A percentile compares a stretch with the other conserved stretches of the same genome.
Evolutionary conservation across 2,888 invertebrate species (phyloP).

Genomic region (Idaea straminata): DNA sequence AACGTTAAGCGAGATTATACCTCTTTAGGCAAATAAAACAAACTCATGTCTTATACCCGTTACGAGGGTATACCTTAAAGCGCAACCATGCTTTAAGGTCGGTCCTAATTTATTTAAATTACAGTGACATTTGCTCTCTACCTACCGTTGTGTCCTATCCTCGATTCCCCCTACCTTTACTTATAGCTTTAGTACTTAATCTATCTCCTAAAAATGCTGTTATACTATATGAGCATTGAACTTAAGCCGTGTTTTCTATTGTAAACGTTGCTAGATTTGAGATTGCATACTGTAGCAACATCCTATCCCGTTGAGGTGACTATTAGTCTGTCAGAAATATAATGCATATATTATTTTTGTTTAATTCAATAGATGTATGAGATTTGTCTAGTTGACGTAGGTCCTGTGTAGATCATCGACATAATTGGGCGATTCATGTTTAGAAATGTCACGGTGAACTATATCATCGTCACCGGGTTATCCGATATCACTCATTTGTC

Average conservation of each 20-base stretch:
- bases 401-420: constrained; percentile 65
- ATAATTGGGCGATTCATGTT: constrained; percentile 38
- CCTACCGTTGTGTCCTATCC: constrained; percentile 52
- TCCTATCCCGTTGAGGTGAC: constrained; percentile 47
- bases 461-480: constrained; percentile 30
- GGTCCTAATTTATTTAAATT: constrained; percentile 29
- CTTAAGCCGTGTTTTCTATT: constrained; percentile 52
- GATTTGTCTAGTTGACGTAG: constrained; percentile 64
- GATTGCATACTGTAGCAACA: constrained; percentile 58
- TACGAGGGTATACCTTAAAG: constrained; percentile 23
- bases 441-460: constrained; percentile 33
- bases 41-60: constrained; percentile 27
- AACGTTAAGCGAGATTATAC: constrained; percentile 33
- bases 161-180: constrained; percentile 65
- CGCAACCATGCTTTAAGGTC: constrained; percentile 28
- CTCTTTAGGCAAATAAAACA: constrained; percentile 32
- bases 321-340: constrained; percentile 47
- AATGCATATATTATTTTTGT: constrained; percentile 48
- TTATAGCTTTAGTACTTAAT: constrained; percentile 77
- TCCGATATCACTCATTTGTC: constrained; percentile 56
- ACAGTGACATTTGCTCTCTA: constrained; percentile 34
- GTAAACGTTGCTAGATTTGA: constrained; percentile 62
- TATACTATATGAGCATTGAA: constrained; percentile 54
- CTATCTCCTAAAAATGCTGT: constrained; percentile 65
- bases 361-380: constrained; percentile 59